These are phyloP conservation scores for Coluber constrictor DNA, from an alignment of 2,797 vertebrate species.

Conservation along the genomic window DNA sequence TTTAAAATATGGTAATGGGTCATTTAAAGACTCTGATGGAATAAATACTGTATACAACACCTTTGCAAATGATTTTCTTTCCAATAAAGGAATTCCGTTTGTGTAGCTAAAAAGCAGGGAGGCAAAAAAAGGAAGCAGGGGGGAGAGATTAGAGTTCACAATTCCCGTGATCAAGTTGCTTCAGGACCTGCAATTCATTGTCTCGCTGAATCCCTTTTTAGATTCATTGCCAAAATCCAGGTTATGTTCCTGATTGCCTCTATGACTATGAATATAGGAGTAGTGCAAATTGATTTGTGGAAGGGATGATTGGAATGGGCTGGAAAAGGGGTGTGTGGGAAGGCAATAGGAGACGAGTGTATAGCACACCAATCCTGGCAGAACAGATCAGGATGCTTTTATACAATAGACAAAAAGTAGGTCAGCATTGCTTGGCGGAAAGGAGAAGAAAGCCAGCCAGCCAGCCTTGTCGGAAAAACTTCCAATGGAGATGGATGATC, in stretches of 20 bases:
- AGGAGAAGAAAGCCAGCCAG: slow-evolving; percentile 34
- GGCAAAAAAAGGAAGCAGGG: not conserved
- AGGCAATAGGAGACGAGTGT: slow-evolving; percentile 38
- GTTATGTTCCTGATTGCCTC: not conserved
- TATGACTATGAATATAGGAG: not conserved
- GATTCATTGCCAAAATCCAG: not conserved
- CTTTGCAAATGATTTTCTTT: slow-evolving; percentile 8
- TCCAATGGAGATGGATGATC: slow-evolving; percentile 46
- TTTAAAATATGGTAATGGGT: slow-evolving; percentile 53
- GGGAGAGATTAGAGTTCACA: not conserved
- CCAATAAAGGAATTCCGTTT: not conserved
- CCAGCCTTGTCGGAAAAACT: slow-evolving; percentile 37
- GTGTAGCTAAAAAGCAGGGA: not conserved
- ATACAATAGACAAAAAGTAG: slow-evolving; percentile 37
- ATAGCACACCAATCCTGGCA: not conserved
- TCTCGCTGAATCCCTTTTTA: not conserved
- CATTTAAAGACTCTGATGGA: slow-evolving; percentile 43
- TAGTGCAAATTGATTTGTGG: not conserved
- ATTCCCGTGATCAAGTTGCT: not conserved
- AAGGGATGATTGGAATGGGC: not conserved
- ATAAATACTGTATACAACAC: slow-evolving; percentile 41
- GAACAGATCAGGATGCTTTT: slow-evolving; percentile 18
- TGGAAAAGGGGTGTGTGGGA: slow-evolving; percentile 41
- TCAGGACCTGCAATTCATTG: not conserved
- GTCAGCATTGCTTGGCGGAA: slow-evolving; percentile 45